Evolutionary conservation across 2,113 vertebrate species (phyloP).

Genomic region (Panurus biarmicus): DNA sequence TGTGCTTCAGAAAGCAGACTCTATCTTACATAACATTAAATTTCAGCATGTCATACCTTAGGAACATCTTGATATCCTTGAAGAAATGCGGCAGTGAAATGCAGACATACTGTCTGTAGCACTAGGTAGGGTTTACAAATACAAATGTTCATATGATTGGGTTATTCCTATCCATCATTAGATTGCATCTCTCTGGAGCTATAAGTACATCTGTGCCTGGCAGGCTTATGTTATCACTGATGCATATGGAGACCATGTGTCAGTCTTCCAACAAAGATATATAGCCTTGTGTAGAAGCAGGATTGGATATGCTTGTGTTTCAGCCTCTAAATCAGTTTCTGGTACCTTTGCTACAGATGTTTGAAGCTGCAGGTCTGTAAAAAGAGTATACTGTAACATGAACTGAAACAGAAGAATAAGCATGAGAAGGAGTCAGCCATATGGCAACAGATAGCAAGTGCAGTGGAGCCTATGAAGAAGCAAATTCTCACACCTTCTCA

Average conservation of each 20-base stretch:
- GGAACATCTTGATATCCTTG: constrained; percentile 69
- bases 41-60: constrained; percentile 57
- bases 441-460: constrained; percentile 31
- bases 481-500: background rate
- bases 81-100: constrained; percentile 34
- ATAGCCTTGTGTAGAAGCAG: constrained; percentile 35
- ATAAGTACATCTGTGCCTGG: constrained; percentile 53
- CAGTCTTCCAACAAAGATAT: constrained; percentile 68
- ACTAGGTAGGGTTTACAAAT: constrained; percentile 47
- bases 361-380: constrained; percentile 55
- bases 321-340: constrained; percentile 71
- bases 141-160: constrained; percentile 43
- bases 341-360: constrained; percentile 64
- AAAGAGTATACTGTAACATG: constrained; percentile 35
- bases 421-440: background rate
- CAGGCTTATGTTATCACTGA: constrained; percentile 46
- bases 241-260: constrained; percentile 66
- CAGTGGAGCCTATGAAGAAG: background rate
- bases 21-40: constrained; percentile 54
- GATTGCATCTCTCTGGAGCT: constrained; percentile 50
- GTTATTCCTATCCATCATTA: constrained; percentile 60
- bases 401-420: constrained; percentile 17
- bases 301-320: constrained; percentile 65
- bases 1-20: constrained; percentile 53
- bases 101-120: constrained; percentile 27